Conservation (phyloP, 2,797 vertebrate species). For the Coregonus sp. region DNA sequence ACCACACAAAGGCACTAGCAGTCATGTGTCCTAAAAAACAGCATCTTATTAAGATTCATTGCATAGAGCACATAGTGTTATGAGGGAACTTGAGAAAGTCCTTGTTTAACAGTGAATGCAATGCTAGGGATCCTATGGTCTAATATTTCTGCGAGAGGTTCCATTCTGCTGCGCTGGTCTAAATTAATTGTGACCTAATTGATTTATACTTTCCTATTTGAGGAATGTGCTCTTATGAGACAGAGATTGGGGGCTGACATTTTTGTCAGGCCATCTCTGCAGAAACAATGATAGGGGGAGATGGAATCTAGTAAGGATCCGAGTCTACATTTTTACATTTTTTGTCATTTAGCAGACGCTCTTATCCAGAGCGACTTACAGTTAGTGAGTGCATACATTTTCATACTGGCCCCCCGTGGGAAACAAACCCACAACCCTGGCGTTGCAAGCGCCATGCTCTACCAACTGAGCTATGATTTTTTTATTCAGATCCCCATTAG, state of each 20-base stretch:
- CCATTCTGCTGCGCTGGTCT: slow-evolving; percentile 29
- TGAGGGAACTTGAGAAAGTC: slow-evolving; percentile 24
- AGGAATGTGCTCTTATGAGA: slow-evolving; percentile 48
- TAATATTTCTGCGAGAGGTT: slow-evolving; percentile 40
- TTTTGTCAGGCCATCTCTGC: slow-evolving; percentile 39
- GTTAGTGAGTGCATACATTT: too few relatives aligned
- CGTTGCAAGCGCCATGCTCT: too few relatives aligned
- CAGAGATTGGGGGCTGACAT: slow-evolving; percentile 42
- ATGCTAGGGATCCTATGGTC: slow-evolving; percentile 38
- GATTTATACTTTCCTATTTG: slow-evolving; percentile 56
- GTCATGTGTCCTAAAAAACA: slow-evolving; percentile 9
- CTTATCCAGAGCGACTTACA: too few relatives aligned
- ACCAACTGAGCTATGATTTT: background rate
- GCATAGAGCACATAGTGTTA: slow-evolving; percentile 23
- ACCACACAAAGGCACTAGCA: slow-evolving; percentile 11
- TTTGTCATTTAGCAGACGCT: too few relatives aligned
- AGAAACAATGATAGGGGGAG: slow-evolving; percentile 24
- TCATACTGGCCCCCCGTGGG: too few relatives aligned
- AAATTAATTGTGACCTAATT: slow-evolving; percentile 47
- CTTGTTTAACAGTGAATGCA: slow-evolving; percentile 25
- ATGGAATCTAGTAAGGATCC: slow-evolving; percentile 19
- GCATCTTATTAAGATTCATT: slow-evolving; percentile 35
- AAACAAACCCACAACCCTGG: too few relatives aligned
- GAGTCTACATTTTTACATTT: background rate
- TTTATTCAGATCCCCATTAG: too few relatives aligned